Percentiles rank a stretch among this genome's conserved stretches.
Conservation (phyloP, 2,888 invertebrate species). For the Neoascia interrupta region DNA sequence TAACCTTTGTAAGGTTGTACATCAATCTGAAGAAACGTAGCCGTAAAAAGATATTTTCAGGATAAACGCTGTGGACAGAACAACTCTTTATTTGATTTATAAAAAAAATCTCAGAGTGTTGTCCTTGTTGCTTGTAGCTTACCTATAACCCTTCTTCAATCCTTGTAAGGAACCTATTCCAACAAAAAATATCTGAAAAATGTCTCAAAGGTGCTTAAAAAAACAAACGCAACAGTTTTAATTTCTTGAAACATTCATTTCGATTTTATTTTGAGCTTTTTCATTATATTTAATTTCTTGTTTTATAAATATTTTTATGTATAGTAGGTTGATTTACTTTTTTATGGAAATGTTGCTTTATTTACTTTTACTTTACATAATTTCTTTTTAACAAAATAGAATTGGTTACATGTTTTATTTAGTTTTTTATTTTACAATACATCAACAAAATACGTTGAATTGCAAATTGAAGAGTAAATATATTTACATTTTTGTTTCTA, state of each 20-base stretch:
- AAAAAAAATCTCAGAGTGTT: too few species aligned
- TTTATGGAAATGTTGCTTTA: slow-evolving; percentile 64
- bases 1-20: too few species aligned
- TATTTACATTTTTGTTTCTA: slow-evolving; percentile 37
- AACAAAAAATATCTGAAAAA: too few species aligned
- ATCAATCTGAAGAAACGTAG: too few species aligned
- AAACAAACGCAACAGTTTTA: not conserved
- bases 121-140: too few species aligned
- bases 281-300: slow-evolving; percentile 38
- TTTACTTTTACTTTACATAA: slow-evolving; percentile 36
- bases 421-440: too few species aligned
- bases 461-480: slow-evolving; percentile 3
- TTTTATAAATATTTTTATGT: slow-evolving; percentile 64
- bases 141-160: too few species aligned
- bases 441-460: slow-evolving; percentile 27
- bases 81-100: too few species aligned
- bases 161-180: too few species aligned
- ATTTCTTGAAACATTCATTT: slow-evolving; percentile 67
- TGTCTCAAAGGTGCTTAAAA: not conserved
- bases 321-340: slow-evolving; percentile 18
- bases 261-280: slow-evolving; percentile 65
- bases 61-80: too few species aligned
- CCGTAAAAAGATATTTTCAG: too few species aligned
- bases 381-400: slow-evolving; percentile 37
- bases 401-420: too few species aligned